Evolutionary conservation across 2,797 vertebrate genomes (phyloP), one percentile per base, ranked within the genome.

Genomic region (Phrynocephalus guinanensis): DNA sequence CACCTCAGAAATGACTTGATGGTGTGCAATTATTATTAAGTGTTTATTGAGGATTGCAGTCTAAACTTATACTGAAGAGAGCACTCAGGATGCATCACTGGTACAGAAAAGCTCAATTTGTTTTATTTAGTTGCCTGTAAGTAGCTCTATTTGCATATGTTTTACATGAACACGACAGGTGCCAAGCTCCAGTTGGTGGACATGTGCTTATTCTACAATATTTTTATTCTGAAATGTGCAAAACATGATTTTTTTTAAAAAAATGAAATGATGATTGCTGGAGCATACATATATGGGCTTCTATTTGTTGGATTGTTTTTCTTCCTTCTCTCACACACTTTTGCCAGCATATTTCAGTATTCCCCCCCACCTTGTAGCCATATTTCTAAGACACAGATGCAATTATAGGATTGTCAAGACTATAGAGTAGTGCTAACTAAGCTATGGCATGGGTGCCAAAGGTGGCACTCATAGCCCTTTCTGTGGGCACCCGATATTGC

Each of bases 211-310:
- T 73, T 79, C 52, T 67, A 67, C 82, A 84, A 66, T 88, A 67
- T 88, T 84, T 88, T 88, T 80, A 80, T 67, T 73, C 77, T 48
- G 52, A 67, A 88, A 73, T 84, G 82, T 84, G 24, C 22, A 84
- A 84, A 84, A 80, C 76, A 72, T 73, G 33, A 82, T 72, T 76
- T 66, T 60, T 38, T 16, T 8, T 8, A 50, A 48, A 71, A 44
- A 26, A 2, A 30, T 79, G 66, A 84, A 84, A 81, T 86, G 0
- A 33, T 52, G 79, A 70, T 56, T 20, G 0, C 67, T 48, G 52
- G 68, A 79, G 56, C 79, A 73, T 80, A 88, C 73, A 88, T 84
- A 73, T 79, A 77, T 66, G 67, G 68, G 38, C 44, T 84, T 88
- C 33, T 88, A 26, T 88, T 88, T 84, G 84, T 73, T 63, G 85